Conservation (phyloP, 2,797 vertebrate species). For the Vultur gryphus region DNA sequence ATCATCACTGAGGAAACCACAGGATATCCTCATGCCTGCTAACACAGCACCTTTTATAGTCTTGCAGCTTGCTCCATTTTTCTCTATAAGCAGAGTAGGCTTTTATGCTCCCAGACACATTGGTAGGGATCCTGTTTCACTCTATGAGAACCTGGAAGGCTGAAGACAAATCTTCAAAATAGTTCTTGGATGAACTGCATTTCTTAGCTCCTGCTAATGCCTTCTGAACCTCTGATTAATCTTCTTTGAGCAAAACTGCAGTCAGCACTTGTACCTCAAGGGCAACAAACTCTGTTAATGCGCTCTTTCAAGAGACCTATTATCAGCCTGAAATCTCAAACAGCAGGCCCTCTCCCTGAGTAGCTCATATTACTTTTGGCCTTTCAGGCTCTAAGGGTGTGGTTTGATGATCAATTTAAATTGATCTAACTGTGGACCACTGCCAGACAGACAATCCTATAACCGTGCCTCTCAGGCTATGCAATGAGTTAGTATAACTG, state of each 20-base stretch:
- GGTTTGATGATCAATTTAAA: constrained; percentile 37
- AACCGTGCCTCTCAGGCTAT: neutral
- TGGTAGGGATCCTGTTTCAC: neutral
- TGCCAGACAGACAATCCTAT: neutral
- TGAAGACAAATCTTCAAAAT: neutral
- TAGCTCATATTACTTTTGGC: neutral
- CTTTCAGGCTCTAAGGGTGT: constrained; percentile 11
- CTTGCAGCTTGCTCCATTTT: neutral
- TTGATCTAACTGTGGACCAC: neutral
- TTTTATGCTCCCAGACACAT: neutral
- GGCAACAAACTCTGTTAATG: neutral
- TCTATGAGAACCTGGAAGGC: neutral
- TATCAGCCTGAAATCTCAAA: neutral
- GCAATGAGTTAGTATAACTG: neutral
- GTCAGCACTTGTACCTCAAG: neutral
- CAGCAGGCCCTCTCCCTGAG: neutral
- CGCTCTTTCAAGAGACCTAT: neutral
- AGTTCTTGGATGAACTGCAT: neutral
- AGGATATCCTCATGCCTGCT: neutral
- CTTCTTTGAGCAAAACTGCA: constrained; percentile 7
- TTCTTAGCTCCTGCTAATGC: neutral
- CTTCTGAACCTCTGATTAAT: constrained; percentile 19
- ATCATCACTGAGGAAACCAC: neutral
- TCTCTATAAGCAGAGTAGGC: neutral
- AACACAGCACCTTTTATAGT: neutral